These are phyloP conservation scores for Himalopsyche phryganea DNA, from an alignment of 1,140 invertebrate species.

Conservation along the genomic window DNA sequence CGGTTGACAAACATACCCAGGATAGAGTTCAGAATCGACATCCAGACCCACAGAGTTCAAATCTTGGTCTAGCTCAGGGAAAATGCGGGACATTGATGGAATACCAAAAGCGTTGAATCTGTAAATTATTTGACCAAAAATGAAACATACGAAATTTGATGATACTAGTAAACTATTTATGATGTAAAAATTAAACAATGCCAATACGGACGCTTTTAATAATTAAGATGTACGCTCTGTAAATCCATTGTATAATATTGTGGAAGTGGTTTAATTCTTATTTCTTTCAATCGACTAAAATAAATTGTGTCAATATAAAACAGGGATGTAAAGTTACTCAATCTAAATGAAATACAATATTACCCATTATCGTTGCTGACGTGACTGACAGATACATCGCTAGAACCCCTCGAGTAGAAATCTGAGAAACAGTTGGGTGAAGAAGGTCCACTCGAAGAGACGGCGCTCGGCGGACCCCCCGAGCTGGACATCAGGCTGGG, in stretches of 20 bases:
- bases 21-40: slow-evolving; percentile 53
- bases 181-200: too few species aligned
- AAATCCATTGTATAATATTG: too few species aligned
- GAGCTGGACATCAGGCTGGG: slow-evolving; percentile 57
- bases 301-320: too few species aligned
- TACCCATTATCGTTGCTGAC: slow-evolving; percentile 56
- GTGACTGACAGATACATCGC: slow-evolving; percentile 60
- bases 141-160: too few species aligned
- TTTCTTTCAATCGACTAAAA: too few species aligned
- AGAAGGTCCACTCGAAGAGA: slow-evolving; percentile 48
- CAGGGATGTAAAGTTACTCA: too few species aligned
- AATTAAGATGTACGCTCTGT: too few species aligned
- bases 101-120: slow-evolving; percentile 26
- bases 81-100: slow-evolving; percentile 49
- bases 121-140: neutral
- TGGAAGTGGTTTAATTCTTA: too few species aligned
- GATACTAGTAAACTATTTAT: too few species aligned
- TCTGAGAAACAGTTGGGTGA: slow-evolving; percentile 55
- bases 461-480: slow-evolving; percentile 42
- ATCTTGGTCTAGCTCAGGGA: slow-evolving; percentile 57
- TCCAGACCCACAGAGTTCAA: slow-evolving; percentile 57
- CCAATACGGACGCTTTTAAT: too few species aligned
- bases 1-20: slow-evolving; percentile 42
- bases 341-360: too few species aligned
- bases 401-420: slow-evolving; percentile 49